These are phyloP conservation scores for Molossus alvarezi DNA, from an alignment of 2,797 vertebrate genomes.

Conservation along the genomic window DNA sequence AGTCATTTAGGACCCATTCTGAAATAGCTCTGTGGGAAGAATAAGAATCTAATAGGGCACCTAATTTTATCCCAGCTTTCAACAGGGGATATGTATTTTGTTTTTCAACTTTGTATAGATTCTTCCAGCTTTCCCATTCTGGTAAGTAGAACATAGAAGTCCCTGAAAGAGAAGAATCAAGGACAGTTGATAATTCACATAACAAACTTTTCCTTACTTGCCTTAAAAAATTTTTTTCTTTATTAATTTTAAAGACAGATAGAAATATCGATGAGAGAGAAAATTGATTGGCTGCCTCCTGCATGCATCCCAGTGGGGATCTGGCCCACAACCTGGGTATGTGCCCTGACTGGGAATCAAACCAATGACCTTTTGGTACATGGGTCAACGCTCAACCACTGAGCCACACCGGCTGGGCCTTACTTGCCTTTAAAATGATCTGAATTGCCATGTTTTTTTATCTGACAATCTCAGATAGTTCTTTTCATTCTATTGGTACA, in stretches of 20 bases:
- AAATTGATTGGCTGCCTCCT: no score
- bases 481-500: constrained; percentile 29
- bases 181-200: neutral
- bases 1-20: neutral
- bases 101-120: constrained; percentile 1
- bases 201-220: constrained; percentile 1
- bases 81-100: neutral
- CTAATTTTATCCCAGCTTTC: constrained; percentile 23
- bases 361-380: no score
- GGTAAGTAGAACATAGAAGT: neutral
- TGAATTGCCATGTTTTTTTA: constrained; percentile 37
- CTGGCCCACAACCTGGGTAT: no score
- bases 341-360: no score
- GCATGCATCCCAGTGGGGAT: no score
- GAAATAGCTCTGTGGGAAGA: neutral
- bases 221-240: no score
- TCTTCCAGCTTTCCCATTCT: neutral
- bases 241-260: no score
- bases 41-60: neutral
- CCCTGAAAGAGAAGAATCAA: neutral
- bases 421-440: neutral
- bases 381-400: no score
- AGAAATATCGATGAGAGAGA: no score
- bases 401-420: neutral
- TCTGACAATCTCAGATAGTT: constrained; percentile 22